Percentiles rank a stretch among this genome's conserved stretches.
Conservation (phyloP, 2,797 vertebrate genomes). For the Myotis myotis region DNA sequence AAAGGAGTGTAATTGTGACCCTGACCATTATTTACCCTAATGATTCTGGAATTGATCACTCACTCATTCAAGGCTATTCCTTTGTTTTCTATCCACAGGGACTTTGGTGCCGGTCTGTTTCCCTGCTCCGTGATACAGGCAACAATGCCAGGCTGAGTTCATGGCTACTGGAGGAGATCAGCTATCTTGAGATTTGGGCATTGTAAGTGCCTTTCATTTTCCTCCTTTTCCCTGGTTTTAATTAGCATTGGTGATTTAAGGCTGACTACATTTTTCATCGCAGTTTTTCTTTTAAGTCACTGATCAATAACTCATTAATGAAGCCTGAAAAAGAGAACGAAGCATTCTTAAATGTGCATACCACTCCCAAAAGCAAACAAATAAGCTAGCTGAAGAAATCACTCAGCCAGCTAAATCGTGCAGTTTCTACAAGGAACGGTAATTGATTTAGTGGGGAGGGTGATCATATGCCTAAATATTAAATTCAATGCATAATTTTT, state of each 20-base stretch:
- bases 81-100: not conserved
- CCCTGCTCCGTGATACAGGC: not conserved
- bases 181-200: not conserved
- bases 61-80: not conserved
- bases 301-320: constrained; percentile 78
- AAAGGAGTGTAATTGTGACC: not conserved
- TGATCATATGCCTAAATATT: constrained; percentile 23
- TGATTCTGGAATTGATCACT: not conserved
- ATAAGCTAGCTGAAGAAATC: constrained; percentile 55
- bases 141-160: not conserved
- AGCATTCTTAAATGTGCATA: constrained; percentile 66
- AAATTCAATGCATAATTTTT: not conserved
- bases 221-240: constrained; percentile 48
- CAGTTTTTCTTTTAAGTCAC: constrained; percentile 77
- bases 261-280: constrained; percentile 68
- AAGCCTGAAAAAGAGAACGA: constrained; percentile 49
- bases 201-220: constrained; percentile 1
- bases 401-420: constrained; percentile 42
- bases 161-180: not conserved
- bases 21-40: not conserved
- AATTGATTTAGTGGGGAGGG: constrained; percentile 39
- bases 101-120: not conserved
- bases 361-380: constrained; percentile 66
- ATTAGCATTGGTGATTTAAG: constrained; percentile 70
- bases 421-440: not conserved